Evolutionary conservation across 2,797 vertebrate genomes (phyloP).

Genomic region (Varecia variegata): DNA sequence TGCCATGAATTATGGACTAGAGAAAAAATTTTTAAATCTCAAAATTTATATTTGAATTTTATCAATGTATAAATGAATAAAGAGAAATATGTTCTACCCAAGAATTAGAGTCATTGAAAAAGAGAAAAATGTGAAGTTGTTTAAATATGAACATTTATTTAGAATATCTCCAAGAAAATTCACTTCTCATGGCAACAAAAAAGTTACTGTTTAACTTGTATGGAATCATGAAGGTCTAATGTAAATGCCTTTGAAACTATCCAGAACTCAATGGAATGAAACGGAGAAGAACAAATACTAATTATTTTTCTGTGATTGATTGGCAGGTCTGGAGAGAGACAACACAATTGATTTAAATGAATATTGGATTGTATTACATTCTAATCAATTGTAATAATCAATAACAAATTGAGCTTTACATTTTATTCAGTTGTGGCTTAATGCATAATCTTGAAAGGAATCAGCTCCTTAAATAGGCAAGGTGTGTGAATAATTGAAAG

Average conservation of each 20-base stretch:
- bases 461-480: not conserved
- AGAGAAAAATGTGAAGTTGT: not conserved
- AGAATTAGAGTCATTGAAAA: not conserved
- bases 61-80: not conserved
- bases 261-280: not conserved
- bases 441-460: not conserved
- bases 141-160: not conserved
- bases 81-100: not conserved
- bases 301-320: not conserved
- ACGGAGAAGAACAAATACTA: not conserved
- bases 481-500: not conserved
- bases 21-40: not conserved
- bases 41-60: not conserved
- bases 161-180: conserved; percentile 5
- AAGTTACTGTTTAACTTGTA: not conserved
- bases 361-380: not conserved
- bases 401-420: not conserved
- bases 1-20: not conserved
- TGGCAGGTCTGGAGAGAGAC: not conserved
- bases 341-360: not conserved
- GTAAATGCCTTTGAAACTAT: not conserved
- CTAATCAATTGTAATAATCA: not conserved
- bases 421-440: not conserved
- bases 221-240: not conserved
- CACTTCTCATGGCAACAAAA: not conserved